Percentiles rank a stretch among this genome's conserved stretches.
Conservation (phyloP, 2,113 vertebrate species). For the Micronycteris hirsuta region DNA sequence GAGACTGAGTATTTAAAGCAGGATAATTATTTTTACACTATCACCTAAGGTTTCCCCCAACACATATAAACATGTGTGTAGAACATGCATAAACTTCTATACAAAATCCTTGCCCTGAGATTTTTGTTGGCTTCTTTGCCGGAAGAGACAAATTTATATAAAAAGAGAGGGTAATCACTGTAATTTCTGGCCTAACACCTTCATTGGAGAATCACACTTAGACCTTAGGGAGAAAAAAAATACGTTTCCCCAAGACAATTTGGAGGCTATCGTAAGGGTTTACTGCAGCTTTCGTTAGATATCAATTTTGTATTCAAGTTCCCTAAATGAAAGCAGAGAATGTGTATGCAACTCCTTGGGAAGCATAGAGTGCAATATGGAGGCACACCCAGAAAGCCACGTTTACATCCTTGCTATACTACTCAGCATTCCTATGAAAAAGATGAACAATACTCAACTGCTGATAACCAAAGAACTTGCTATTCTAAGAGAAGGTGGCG, state of each 20-base stretch:
- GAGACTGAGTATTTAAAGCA: background rate
- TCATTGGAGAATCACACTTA: slow-evolving; percentile 37
- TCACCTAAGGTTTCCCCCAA: background rate
- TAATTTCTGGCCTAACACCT: slow-evolving; percentile 29
- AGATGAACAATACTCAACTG: slow-evolving; percentile 44
- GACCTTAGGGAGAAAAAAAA: background rate
- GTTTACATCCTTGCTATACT: background rate
- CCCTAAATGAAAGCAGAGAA: slow-evolving; percentile 24
- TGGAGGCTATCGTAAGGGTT: background rate
- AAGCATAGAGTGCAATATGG: background rate
- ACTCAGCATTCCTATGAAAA: slow-evolving; percentile 30
- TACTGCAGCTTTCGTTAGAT: slow-evolving; percentile 19
- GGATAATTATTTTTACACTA: background rate
- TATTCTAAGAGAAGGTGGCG: slow-evolving; percentile 73
- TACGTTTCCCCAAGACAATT: slow-evolving; percentile 31
- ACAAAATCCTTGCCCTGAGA: background rate
- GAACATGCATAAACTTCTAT: background rate
- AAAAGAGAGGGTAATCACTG: background rate
- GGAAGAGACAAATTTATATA: slow-evolving; percentile 6
- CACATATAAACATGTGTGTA: background rate
- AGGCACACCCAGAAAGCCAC: background rate
- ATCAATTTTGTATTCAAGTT: slow-evolving; percentile 48
- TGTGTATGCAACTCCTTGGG: background rate
- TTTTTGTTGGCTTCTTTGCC: slow-evolving; percentile 5
- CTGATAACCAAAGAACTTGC: slow-evolving; percentile 63